A percentile compares a stretch with the other conserved stretches of the same genome.
Conservation (phyloP, 2,113 vertebrate genomes). For the Vidua chalybeata region DNA sequence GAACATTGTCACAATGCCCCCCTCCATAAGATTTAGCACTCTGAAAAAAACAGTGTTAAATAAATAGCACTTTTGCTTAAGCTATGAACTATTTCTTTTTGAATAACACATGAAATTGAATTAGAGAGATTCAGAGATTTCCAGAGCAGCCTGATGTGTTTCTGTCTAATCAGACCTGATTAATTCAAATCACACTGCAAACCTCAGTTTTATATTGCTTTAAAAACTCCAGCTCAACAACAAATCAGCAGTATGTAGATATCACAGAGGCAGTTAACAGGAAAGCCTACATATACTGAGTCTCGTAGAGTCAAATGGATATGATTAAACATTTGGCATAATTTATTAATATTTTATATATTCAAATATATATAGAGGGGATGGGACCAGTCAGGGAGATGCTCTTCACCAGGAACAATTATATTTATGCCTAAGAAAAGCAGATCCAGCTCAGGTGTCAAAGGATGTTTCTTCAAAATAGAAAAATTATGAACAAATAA, state of each 20-base stretch:
- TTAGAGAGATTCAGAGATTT: not conserved
- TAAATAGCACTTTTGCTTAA: not conserved
- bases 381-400: not conserved
- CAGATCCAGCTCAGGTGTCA: slow-evolving; percentile 19
- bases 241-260: slow-evolving; percentile 31
- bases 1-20: not conserved
- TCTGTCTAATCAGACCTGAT: slow-evolving; percentile 24
- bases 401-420: slow-evolving; percentile 23
- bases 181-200: slow-evolving; percentile 42
- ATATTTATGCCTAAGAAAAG: slow-evolving; percentile 12
- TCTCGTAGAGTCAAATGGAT: not conserved
- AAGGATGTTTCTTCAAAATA: slow-evolving; percentile 28
- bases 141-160: not conserved
- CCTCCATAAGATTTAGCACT: not conserved
- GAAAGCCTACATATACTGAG: not conserved
- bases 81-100: not conserved
- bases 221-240: slow-evolving; percentile 44
- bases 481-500: slow-evolving; percentile 35
- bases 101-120: slow-evolving; percentile 17
- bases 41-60: slow-evolving; percentile 8
- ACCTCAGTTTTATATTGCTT: slow-evolving; percentile 46
- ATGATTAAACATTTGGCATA: slow-evolving; percentile 50
- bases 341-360: slow-evolving; percentile 60
- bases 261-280: slow-evolving; percentile 8
- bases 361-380: slow-evolving; percentile 50